phyloP scores from a whole-genome alignment of 2,113 vertebrate genomes.

The Dolichallabes microphthalmus region DNA sequence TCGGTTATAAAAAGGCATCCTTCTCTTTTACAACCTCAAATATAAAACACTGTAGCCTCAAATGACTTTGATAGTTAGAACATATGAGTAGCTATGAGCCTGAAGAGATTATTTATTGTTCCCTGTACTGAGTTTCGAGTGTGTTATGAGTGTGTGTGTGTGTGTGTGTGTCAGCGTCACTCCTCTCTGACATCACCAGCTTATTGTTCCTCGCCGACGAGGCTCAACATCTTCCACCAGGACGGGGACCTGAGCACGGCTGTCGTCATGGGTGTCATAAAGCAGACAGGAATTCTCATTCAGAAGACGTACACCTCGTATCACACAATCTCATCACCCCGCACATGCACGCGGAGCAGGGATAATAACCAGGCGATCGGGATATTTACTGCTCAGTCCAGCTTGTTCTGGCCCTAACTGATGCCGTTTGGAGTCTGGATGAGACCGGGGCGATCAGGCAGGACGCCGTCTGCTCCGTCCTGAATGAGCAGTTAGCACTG shows the following conservation, averaged over 20 bases:
- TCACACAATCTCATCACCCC: constrained; percentile 29
- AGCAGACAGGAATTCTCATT: constrained; percentile 40
- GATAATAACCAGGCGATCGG: constrained; percentile 36
- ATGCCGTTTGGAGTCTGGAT: constrained; percentile 13
- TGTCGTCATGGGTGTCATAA: constrained; percentile 36
- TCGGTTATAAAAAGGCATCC: not conserved
- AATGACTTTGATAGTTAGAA: not conserved
- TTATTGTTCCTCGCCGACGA: not conserved
- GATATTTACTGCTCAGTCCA: constrained; percentile 27
- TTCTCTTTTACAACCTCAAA: not conserved
- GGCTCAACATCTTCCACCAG: not conserved
- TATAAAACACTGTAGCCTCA: not conserved
- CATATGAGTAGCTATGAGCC: not conserved
- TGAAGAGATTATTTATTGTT: not conserved
- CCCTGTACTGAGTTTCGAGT: not conserved
- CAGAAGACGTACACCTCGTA: constrained; percentile 39
- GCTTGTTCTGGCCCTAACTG: constrained; percentile 16
- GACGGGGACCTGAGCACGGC: constrained; percentile 14
- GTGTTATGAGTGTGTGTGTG: not conserved
- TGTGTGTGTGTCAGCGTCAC: constrained; percentile 47
- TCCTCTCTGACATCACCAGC: constrained; percentile 81
- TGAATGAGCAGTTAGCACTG: constrained; percentile 42
- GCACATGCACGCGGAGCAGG: not conserved
- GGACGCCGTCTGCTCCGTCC: constrained; percentile 19
- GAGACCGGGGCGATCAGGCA: not conserved